Evolutionary conservation across 2,113 vertebrate genomes (phyloP).

Genomic region (Panurus biarmicus): DNA sequence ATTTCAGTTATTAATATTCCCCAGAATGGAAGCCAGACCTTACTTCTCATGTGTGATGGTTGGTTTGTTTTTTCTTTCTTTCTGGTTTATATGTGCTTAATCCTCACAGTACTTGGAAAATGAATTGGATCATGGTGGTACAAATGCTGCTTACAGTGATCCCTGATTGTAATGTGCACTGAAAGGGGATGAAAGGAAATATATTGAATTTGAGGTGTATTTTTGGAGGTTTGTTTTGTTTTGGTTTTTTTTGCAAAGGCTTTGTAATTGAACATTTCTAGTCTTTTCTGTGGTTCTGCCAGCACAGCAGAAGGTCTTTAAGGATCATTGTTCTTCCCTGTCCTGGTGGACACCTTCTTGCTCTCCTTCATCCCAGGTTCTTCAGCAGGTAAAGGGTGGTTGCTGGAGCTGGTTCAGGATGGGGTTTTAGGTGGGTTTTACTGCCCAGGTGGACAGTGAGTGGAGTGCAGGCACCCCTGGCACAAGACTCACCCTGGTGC

Average conservation of each 20-base stretch:
- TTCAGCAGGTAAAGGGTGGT: too few relatives aligned
- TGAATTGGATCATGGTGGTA: rapidly evolving
- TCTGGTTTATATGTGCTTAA: neutral
- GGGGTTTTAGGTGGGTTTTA: neutral
- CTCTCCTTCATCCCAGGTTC: too few relatives aligned
- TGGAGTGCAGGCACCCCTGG: neutral
- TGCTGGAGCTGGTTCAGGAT: neutral
- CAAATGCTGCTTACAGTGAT: neutral
- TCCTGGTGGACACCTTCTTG: neutral
- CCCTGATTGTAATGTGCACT: neutral
- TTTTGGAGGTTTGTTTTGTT: neutral
- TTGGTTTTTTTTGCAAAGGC: neutral
- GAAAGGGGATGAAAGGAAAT: neutral
- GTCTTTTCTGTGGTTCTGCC: neutral
- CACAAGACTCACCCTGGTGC: neutral
- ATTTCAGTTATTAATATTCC: neutral
- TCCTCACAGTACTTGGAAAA: neutral
- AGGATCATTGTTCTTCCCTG: neutral
- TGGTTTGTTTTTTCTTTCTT: neutral
- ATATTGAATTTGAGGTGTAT: neutral
- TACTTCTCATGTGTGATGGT: neutral
- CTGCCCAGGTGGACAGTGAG: neutral
- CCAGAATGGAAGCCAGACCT: neutral
- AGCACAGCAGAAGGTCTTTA: neutral
- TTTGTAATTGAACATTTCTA: neutral